These are phyloP conservation scores for Cyphomyrus plagiostoma DNA, from an alignment of 2,113 vertebrate species.

Conservation along the genomic window DNA sequence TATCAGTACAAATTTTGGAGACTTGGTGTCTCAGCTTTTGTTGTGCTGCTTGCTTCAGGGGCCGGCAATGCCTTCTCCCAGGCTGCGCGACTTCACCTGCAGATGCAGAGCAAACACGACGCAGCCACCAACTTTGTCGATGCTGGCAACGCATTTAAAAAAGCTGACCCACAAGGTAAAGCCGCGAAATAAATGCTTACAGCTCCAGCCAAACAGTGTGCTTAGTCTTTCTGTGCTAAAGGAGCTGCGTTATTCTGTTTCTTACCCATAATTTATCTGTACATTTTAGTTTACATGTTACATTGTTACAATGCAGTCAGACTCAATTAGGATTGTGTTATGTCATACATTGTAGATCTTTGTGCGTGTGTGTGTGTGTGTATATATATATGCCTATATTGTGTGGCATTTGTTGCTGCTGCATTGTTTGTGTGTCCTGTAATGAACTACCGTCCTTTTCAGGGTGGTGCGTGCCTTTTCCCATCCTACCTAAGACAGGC, in stretches of 20 bases:
- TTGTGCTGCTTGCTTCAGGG: conserved; percentile 54
- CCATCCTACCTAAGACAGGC: background rate
- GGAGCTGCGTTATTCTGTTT: background rate
- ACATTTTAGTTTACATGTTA: background rate
- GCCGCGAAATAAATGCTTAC: background rate
- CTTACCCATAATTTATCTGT: background rate
- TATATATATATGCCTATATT: background rate
- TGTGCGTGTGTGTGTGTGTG: background rate
- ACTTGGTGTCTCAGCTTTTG: background rate
- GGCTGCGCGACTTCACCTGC: conserved; percentile 78
- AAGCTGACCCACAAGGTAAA: conserved; percentile 86
- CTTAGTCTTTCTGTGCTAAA: background rate
- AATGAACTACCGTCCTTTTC: background rate
- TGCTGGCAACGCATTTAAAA: conserved; percentile 88
- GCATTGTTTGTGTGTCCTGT: background rate
- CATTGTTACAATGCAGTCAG: background rate
- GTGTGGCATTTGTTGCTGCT: background rate
- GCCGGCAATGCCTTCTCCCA: conserved; percentile 86
- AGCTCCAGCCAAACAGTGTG: background rate
- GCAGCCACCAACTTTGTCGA: conserved; percentile 85
- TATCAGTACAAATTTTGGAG: background rate
- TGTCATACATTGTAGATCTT: background rate
- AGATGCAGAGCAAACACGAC: conserved; percentile 89
- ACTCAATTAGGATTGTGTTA: background rate
- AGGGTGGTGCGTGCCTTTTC: background rate